Evolutionary conservation across 2,888 invertebrate species (phyloP).

Genomic region (Panorpa germanica): DNA sequence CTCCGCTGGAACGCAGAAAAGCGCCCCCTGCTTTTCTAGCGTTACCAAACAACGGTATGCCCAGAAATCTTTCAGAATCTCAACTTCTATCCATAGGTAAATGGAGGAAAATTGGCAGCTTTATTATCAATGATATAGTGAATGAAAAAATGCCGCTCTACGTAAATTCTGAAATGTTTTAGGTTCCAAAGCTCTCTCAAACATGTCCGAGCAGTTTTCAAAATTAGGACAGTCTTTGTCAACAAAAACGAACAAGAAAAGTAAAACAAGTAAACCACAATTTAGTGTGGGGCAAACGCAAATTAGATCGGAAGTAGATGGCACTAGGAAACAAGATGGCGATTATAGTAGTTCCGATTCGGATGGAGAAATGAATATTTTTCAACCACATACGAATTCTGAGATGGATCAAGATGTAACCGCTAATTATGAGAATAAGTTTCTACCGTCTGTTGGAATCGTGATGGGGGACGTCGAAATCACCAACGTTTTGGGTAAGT

Average conservation of each 20-base stretch:
- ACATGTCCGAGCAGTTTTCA: conserved; percentile 74
- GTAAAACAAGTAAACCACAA: too few species aligned
- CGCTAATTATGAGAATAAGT: conserved; percentile 26
- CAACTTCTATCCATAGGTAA: conserved; percentile 61
- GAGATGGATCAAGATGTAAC: conserved; percentile 23
- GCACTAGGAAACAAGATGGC: conserved; percentile 12
- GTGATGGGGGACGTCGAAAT: conserved; percentile 27
- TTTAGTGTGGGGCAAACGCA: too few species aligned
- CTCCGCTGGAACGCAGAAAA: conserved; percentile 49
- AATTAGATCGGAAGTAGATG: conserved; percentile 22
- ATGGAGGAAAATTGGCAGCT: conserved; percentile 61
- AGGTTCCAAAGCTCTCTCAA: conserved; percentile 72
- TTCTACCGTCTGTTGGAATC: conserved; percentile 45
- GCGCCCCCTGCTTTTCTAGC: conserved; percentile 25
- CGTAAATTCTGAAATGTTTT: too few species aligned
- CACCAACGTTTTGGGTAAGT: conserved; percentile 14
- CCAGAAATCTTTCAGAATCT: conserved; percentile 76
- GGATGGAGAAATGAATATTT: conserved; percentile 46
- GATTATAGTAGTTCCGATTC: conserved; percentile 32
- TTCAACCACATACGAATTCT: conserved; percentile 20
- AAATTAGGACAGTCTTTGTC: conserved; percentile 40
- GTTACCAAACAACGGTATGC: conserved; percentile 23
- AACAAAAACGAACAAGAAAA: conserved; percentile 24
- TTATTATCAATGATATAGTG: too few species aligned
- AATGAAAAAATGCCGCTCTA: too few species aligned